phyloP scores from a whole-genome alignment of 2,113 vertebrate genomes.

The Ranitomeya variabilis region DNA sequence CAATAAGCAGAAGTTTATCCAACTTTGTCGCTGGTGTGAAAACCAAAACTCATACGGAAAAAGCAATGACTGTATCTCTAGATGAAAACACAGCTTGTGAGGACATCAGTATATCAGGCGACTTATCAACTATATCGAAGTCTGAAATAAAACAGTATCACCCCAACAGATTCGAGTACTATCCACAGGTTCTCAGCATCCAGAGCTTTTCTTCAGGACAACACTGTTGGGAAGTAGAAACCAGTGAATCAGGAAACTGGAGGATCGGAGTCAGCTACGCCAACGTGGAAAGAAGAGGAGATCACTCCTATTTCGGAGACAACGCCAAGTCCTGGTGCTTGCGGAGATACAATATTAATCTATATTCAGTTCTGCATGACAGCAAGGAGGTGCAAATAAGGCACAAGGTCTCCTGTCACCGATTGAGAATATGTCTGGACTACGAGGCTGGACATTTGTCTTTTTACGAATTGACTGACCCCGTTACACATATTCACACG shows the following conservation, averaged over 20 bases:
- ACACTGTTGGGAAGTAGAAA: conserved; percentile 32
- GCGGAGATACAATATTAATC: not conserved
- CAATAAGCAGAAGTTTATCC: not conserved
- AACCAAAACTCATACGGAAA: not conserved
- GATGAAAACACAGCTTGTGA: conserved; percentile 41
- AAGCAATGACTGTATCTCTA: not conserved
- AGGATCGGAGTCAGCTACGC: conserved; percentile 27
- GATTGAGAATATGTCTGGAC: conserved; percentile 25
- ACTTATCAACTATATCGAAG: not conserved
- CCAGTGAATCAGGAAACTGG: not conserved
- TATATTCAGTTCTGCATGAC: conserved; percentile 14
- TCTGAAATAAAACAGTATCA: not conserved
- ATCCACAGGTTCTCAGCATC: not conserved
- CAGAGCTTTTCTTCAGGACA: not conserved
- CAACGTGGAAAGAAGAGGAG: conserved; percentile 4
- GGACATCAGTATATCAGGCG: not conserved
- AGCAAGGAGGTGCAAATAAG: not conserved
- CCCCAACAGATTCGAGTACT: not conserved
- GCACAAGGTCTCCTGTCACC: not conserved
- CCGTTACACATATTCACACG: conserved; percentile 8
- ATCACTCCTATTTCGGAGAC: conserved; percentile 18
- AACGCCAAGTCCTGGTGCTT: conserved; percentile 42
- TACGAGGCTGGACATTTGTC: conserved; percentile 16
- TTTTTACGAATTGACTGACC: conserved; percentile 22
- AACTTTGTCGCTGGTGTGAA: not conserved